These are phyloP conservation scores for Cottus gobio DNA, from an alignment of 2,113 vertebrate species.

Conservation along the genomic window DNA sequence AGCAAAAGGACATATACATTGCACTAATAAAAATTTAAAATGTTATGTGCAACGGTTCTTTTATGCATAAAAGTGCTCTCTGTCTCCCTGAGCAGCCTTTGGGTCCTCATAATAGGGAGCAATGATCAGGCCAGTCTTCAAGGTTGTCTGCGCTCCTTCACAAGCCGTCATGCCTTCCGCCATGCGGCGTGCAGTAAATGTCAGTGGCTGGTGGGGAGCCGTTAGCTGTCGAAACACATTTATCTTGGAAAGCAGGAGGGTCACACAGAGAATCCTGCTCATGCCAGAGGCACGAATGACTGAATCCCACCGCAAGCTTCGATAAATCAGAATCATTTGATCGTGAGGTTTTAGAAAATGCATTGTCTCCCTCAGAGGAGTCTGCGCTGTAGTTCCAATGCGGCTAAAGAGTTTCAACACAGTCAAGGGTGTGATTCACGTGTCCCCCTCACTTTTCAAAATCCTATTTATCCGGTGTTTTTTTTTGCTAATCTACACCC, in stretches of 20 bases:
- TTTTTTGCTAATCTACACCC: not conserved
- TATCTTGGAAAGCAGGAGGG: slow-evolving; percentile 57
- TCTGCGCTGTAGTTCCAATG: not conserved
- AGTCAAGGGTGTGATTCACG: no score
- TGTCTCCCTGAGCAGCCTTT: not conserved
- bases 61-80: not conserved
- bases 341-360: not conserved
- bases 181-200: slow-evolving; percentile 69
- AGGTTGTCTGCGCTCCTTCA: slow-evolving; percentile 58
- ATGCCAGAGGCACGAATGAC: slow-evolving; percentile 14
- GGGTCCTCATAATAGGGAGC: not conserved
- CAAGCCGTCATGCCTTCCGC: slow-evolving; percentile 28
- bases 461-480: not conserved
- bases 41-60: not conserved
- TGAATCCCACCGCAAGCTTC: slow-evolving; percentile 7
- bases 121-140: slow-evolving; percentile 38
- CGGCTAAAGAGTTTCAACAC: not conserved
- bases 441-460: not conserved
- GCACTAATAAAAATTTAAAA: not conserved
- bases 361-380: not conserved
- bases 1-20: slow-evolving; percentile 2
- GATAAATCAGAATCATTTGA: slow-evolving; percentile 14
- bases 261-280: slow-evolving; percentile 36
- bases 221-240: slow-evolving; percentile 72
- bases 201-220: slow-evolving; percentile 69